Conservation (phyloP, 37 sponge, comb jelly and placozoan species). For the Spongilla lacustris region DNA sequence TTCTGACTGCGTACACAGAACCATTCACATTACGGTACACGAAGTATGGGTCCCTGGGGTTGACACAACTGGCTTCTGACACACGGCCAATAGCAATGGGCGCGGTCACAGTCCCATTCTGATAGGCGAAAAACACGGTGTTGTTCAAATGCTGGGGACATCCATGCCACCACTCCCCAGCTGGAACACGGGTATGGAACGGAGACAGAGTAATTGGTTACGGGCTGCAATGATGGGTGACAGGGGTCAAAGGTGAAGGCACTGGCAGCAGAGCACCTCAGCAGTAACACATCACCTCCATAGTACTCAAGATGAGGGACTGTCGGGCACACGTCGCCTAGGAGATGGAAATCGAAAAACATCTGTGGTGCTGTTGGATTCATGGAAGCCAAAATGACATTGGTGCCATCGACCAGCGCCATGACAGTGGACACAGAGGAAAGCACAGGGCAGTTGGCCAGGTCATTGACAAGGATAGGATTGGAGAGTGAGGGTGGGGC, state of each 20-base stretch:
- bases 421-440: background rate
- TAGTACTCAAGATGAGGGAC: background rate
- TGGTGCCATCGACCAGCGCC: background rate
- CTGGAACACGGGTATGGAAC: background rate
- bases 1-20: background rate
- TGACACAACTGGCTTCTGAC: background rate
- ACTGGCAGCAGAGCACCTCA: background rate
- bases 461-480: background rate
- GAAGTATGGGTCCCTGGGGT: background rate
- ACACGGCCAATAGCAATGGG: background rate
- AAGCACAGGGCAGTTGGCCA: background rate
- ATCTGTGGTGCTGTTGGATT: background rate
- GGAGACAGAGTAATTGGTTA: background rate
- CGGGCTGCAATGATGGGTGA: background rate
- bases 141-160: background rate
- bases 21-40: background rate
- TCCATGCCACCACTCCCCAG: background rate
- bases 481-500: background rate
- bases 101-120: background rate
- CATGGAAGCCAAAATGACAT: background rate
- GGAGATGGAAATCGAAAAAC: background rate
- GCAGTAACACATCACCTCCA: background rate
- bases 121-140: background rate
- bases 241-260: background rate
- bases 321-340: background rate